phyloP scores from a whole-genome alignment of 2,113 vertebrate species.

The Gorilla gorilla region DNA sequence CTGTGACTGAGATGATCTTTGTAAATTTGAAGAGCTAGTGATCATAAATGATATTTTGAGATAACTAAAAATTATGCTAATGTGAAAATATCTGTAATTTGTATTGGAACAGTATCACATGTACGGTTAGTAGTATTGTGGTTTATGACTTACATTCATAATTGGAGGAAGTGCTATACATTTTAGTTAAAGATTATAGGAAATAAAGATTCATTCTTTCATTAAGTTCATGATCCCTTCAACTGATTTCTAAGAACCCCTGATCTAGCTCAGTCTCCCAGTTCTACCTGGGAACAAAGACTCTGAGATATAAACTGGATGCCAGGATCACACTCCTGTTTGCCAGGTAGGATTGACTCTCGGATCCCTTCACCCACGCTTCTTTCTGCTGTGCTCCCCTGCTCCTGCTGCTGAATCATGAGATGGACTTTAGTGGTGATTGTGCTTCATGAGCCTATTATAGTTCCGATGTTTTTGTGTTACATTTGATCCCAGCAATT shows the following conservation, averaged over 20 bases:
- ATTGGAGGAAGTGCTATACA: neutral
- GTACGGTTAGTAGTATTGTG: neutral
- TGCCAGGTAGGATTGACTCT: neutral
- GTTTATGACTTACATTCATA: neutral
- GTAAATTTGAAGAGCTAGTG: neutral
- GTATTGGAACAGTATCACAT: neutral
- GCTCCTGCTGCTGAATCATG: neutral
- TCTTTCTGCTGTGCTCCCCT: neutral
- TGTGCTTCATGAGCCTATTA: neutral
- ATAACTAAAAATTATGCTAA: neutral
- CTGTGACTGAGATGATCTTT: neutral
- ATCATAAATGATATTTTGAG: slow-evolving; percentile 33
- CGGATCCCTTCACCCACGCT: neutral
- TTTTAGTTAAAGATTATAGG: neutral
- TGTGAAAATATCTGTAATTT: slow-evolving; percentile 31
- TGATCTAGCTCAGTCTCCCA: neutral
- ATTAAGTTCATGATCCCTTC: neutral
- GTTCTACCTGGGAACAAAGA: slow-evolving; percentile 4
- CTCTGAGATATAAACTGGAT: neutral
- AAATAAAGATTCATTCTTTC: neutral
- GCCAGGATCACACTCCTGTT: neutral
- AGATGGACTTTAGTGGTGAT: neutral
- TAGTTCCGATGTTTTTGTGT: neutral
- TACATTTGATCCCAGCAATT: neutral
- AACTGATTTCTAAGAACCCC: neutral